These are phyloP conservation scores for Nerophis lumbriciformis DNA, from an alignment of 2,113 vertebrate species.

Conservation along the genomic window DNA sequence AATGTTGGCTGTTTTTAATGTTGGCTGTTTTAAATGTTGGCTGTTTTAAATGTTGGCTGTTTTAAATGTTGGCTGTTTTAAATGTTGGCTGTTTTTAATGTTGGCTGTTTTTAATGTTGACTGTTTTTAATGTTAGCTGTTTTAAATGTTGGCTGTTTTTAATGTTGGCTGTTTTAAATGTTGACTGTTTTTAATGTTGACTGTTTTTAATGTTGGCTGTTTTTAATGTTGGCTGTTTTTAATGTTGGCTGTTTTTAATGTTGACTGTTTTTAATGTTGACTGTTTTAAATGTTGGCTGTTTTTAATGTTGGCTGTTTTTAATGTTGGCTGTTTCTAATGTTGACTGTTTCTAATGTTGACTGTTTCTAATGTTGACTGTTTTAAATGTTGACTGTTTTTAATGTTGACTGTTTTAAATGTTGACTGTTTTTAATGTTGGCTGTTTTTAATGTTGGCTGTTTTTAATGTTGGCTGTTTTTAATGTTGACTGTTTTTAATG, in stretches of 20 bases:
- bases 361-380: too few relatives aligned
- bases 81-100: background rate
- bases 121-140: too few relatives aligned
- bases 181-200: too few relatives aligned
- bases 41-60: background rate
- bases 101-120: background rate
- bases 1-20: background rate
- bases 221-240: background rate
- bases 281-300: background rate
- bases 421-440: background rate
- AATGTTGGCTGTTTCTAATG: background rate
- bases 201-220: background rate
- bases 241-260: too few relatives aligned
- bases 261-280: background rate
- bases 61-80: background rate
- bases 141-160: too few relatives aligned
- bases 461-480: too few relatives aligned
- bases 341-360: too few relatives aligned
- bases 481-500: background rate
- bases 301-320: too few relatives aligned
- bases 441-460: background rate
- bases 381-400: background rate
- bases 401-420: too few relatives aligned
- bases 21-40: too few relatives aligned
- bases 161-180: background rate